These are phyloP conservation scores for Clupea harengus DNA, from an alignment of 2,113 vertebrate species.

Conservation along the genomic window DNA sequence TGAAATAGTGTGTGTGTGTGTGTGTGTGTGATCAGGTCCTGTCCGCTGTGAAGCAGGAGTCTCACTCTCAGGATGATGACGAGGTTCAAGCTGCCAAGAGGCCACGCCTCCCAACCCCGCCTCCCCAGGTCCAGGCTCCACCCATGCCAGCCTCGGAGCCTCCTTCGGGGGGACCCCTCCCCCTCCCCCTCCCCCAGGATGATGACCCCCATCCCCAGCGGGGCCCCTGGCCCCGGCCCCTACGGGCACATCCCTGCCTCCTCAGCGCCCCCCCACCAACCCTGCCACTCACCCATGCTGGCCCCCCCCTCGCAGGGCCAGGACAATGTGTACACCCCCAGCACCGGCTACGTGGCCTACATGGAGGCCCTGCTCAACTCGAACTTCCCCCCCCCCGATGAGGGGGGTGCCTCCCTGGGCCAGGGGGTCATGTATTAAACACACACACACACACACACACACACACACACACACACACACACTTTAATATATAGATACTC, in stretches of 20 bases:
- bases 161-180: neutral
- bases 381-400: constrained; percentile 76
- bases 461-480: neutral
- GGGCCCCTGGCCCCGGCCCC: constrained; percentile 30
- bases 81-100: constrained; percentile 84
- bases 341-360: constrained; percentile 78
- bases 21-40: constrained; percentile 69
- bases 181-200: neutral
- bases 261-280: neutral
- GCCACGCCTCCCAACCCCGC: constrained; percentile 70
- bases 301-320: constrained; percentile 37
- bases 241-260: neutral
- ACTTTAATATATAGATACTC: neutral
- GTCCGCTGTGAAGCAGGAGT: constrained; percentile 65
- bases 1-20: neutral
- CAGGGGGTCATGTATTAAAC: constrained; percentile 63
- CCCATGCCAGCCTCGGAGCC: constrained; percentile 38
- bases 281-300: constrained; percentile 39
- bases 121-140: constrained; percentile 3
- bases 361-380: constrained; percentile 84
- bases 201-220: constrained; percentile 28
- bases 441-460: neutral
- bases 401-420: constrained; percentile 40
- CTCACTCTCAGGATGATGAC: constrained; percentile 61
- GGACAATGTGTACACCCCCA: constrained; percentile 61